Conservation (phyloP, 2,888 invertebrate species). For the Polyommatus icarus region DNA sequence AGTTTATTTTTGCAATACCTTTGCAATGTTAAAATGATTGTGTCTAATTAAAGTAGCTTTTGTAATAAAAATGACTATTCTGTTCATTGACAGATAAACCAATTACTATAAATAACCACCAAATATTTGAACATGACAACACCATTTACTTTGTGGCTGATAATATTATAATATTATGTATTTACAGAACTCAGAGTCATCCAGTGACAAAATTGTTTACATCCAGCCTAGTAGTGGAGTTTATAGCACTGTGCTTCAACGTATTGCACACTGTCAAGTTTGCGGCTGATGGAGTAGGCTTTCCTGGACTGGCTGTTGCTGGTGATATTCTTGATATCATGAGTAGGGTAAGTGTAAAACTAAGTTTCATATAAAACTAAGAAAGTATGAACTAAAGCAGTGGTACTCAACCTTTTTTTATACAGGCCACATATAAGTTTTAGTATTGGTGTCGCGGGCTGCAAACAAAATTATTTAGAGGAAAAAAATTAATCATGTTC, state of each 20-base stretch:
- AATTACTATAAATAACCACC: neutral
- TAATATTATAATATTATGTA: neutral
- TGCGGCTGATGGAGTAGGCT: constrained; percentile 94
- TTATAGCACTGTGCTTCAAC: constrained; percentile 91
- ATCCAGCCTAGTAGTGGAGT: constrained; percentile 91
- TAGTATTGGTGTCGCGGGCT: too few species aligned
- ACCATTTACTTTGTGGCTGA: too few species aligned
- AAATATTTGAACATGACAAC: constrained; percentile 22
- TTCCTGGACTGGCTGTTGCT: constrained; percentile 88
- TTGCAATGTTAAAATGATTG: neutral
- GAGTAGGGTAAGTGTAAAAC: constrained; percentile 86
- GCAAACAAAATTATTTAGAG: too few species aligned
- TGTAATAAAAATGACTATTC: neutral
- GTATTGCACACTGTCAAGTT: constrained; percentile 94
- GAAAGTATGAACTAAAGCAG: too few species aligned
- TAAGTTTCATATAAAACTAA: neutral
- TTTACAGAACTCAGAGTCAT: constrained; percentile 88
- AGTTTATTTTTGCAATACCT: constrained; percentile 39
- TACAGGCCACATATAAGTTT: too few species aligned
- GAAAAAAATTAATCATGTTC: too few species aligned
- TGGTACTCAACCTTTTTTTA: too few species aligned
- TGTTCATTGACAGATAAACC: too few species aligned
- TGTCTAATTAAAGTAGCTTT: neutral
- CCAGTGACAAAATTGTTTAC: constrained; percentile 95
- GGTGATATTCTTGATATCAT: constrained; percentile 96